Conservation (phyloP, 2,113 vertebrate genomes). For the Myrmecobius fasciatus region DNA sequence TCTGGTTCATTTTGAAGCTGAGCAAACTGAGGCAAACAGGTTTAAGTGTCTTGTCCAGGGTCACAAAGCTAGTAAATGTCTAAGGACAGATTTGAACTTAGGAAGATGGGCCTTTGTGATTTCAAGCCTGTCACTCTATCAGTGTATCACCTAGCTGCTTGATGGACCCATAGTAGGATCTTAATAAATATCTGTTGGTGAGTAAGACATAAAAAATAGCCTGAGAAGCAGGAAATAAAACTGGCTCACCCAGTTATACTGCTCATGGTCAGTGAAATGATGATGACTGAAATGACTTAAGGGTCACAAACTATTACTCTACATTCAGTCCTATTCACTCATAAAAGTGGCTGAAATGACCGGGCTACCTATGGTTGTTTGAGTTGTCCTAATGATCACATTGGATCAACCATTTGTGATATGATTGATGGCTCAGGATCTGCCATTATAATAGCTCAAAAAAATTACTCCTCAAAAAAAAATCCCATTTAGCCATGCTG, state of each 20-base stretch:
- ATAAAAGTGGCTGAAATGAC: not conserved
- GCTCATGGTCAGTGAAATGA: not conserved
- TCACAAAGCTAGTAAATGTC: not conserved
- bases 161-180: not conserved
- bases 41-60: not conserved
- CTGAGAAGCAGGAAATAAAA: slow-evolving; percentile 1
- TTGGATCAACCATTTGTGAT: fast-evolving
- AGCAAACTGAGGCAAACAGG: not conserved
- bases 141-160: not conserved
- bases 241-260: not conserved
- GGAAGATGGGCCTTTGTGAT: not conserved
- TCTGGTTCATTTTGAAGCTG: not conserved
- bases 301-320: not conserved
- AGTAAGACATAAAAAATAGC: not conserved
- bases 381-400: fast-evolving
- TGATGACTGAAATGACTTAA: not conserved
- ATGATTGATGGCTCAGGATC: fast-evolving
- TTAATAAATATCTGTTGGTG: not conserved
- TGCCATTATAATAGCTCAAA: not conserved
- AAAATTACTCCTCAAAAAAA: not conserved
- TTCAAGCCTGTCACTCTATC: not conserved
- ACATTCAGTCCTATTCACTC: not conserved
- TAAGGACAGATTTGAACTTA: not conserved
- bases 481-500: not conserved
- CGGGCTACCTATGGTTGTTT: not conserved